Percentiles rank a stretch among this genome's conserved stretches.
Evolutionary conservation across 2,888 invertebrate species (phyloP).

Genomic region (Papilio protenor): DNA sequence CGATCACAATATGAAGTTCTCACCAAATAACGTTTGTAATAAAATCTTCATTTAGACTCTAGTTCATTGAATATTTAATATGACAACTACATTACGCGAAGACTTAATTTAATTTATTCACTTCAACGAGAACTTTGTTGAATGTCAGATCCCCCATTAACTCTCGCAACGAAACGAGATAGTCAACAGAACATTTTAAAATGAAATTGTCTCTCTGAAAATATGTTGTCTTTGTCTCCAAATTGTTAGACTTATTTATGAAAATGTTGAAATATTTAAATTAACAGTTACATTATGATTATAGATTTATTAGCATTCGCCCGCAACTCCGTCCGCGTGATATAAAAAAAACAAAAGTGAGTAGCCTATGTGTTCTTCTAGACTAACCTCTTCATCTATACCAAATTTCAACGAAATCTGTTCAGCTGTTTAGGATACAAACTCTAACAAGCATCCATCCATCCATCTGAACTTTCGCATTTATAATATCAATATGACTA

Average conservation of each 20-base stretch:
- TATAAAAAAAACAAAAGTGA: too few relatives aligned
- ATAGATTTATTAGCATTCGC: too few relatives aligned
- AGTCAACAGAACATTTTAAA: neutral
- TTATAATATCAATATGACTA: too few relatives aligned
- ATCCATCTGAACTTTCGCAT: neutral
- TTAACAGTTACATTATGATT: too few relatives aligned
- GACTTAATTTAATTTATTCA: slow-evolving; percentile 22
- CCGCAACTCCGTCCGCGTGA: too few relatives aligned
- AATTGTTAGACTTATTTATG: neutral
- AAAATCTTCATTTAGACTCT: slow-evolving; percentile 9
- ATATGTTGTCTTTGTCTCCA: neutral
- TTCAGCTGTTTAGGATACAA: too few relatives aligned
- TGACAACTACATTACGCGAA: slow-evolving; percentile 16
- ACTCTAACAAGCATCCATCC: neutral
- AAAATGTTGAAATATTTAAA: neutral
- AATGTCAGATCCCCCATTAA: slow-evolving; percentile 18
- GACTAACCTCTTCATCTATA: too few relatives aligned
- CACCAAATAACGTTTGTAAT: neutral
- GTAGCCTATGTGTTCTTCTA: too few relatives aligned
- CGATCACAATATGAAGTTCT: neutral
- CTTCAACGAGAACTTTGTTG: slow-evolving; percentile 17
- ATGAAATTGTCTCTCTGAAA: neutral
- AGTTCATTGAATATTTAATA: slow-evolving; percentile 18
- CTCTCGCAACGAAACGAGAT: slow-evolving; percentile 1
- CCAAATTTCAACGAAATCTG: too few relatives aligned